These are phyloP conservation scores for Plectrocnemia conspersa DNA, from an alignment of 1,140 invertebrate genomes.

Conservation along the genomic window DNA sequence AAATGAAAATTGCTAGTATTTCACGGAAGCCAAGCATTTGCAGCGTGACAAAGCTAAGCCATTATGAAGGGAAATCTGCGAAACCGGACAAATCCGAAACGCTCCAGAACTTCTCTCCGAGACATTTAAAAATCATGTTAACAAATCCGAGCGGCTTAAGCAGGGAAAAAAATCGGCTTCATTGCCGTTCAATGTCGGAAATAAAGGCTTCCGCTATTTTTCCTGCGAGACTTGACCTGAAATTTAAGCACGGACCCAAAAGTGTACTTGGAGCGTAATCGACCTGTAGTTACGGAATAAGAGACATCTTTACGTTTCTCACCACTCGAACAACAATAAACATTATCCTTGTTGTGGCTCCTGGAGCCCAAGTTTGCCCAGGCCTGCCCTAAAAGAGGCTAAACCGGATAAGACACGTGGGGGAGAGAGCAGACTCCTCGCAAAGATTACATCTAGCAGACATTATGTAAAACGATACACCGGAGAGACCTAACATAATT, in stretches of 20 bases:
- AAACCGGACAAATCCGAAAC: no score
- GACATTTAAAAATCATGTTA: no score
- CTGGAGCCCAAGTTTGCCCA: no score
- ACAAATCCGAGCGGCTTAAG: no score
- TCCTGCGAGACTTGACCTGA: background rate
- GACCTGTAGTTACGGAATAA: conserved; percentile 7
- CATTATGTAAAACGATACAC: conserved; percentile 36
- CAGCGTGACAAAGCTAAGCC: background rate
- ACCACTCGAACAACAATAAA: conserved; percentile 18
- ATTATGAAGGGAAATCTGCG: background rate
- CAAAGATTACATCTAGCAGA: conserved; percentile 33
- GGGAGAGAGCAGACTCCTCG: conserved; percentile 1
- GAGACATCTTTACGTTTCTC: conserved; percentile 21
- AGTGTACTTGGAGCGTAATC: conserved; percentile 18
- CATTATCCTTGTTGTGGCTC: no score
- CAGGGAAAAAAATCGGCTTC: no score
- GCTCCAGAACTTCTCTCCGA: no score
- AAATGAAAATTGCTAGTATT: no score
- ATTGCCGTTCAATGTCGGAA: no score
- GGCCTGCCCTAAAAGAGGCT: background rate
- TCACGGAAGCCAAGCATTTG: conserved; percentile 4
- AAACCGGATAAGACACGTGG: conserved; percentile 16
- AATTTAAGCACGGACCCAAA: conserved; percentile 13
- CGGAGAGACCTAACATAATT: conserved; percentile 36
- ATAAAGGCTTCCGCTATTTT: no score